phyloP scores from a whole-genome alignment of 2,888 invertebrate species.

The Erpobdella octoculata region DNA sequence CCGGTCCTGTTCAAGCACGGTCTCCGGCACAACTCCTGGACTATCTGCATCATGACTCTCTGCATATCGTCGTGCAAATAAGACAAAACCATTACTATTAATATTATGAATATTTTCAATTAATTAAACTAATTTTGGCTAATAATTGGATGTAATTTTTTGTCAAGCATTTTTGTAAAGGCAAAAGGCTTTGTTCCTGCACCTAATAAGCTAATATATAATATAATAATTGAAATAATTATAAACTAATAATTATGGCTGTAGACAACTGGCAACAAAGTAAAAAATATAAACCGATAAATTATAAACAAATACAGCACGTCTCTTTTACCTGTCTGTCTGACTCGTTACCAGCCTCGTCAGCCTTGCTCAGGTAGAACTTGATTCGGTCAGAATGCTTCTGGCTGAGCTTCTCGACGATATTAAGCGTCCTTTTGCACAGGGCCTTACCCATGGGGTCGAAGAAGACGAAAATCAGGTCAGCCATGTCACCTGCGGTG shows the following conservation, averaged over 20 bases:
- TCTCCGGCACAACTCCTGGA: constrained; percentile 58
- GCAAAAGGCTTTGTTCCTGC: too few species aligned
- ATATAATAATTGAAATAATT: too few species aligned
- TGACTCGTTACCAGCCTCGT: constrained; percentile 58
- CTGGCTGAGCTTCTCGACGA: constrained; percentile 57
- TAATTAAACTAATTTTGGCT: too few species aligned
- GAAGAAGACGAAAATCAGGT: constrained; percentile 59
- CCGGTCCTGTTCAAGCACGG: constrained; percentile 58
- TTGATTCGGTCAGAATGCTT: constrained; percentile 56
- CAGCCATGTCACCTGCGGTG: constrained; percentile 52
- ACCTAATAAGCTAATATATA: too few species aligned
- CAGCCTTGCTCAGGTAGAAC: constrained; percentile 58
- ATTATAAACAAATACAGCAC: too few species aligned
- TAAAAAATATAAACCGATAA: too few species aligned
- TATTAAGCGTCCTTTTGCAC: constrained; percentile 57
- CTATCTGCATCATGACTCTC: constrained; percentile 56
- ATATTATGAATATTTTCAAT: not conserved
- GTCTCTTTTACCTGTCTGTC: constrained; percentile 54
- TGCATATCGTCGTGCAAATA: too few species aligned
- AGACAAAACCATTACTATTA: not conserved
- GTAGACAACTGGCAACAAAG: too few species aligned
- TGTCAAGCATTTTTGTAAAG: not conserved
- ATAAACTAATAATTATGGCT: too few species aligned
- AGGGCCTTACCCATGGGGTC: constrained; percentile 60
- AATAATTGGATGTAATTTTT: not conserved